Evolutionary conservation across 1,140 invertebrate species (phyloP).

Genomic region (Ctenoplectra terminalis): DNA sequence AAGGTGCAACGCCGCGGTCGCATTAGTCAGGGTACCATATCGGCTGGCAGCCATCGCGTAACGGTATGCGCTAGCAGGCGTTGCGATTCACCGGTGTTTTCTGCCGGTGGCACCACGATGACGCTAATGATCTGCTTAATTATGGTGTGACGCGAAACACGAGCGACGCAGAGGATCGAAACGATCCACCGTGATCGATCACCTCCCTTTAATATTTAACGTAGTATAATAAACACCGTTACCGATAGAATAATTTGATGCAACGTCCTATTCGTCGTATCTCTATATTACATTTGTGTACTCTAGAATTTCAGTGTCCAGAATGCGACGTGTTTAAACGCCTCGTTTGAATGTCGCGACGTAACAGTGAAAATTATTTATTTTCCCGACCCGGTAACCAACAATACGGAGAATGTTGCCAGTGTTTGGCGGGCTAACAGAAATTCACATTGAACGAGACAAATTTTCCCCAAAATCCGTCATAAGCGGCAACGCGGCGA

Average conservation of each 20-base stretch:
- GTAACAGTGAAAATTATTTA: background rate
- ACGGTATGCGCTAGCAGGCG: constrained; percentile 75
- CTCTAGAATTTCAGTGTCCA: too few species aligned
- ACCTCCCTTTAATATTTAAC: too few species aligned
- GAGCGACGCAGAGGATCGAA: constrained; percentile 9
- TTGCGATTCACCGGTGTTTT: constrained; percentile 76
- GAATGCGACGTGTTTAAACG: background rate
- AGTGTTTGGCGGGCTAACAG: constrained; percentile 24
- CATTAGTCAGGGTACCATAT: constrained; percentile 82
- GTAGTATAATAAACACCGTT: too few species aligned
- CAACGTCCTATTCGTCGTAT: too few species aligned
- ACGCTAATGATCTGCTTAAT: constrained; percentile 82
- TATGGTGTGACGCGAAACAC: constrained; percentile 71
- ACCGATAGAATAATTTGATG: too few species aligned
- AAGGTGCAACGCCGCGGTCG: constrained; percentile 79
- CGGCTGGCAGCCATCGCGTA: constrained; percentile 79
- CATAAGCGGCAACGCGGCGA: constrained; percentile 15
- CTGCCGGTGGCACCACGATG: constrained; percentile 65
- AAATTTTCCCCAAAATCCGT: constrained; percentile 17
- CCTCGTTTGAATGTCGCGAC: background rate
- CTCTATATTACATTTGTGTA: too few species aligned
- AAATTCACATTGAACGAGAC: constrained; percentile 23
- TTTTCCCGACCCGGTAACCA: background rate
- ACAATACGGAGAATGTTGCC: constrained; percentile 30
- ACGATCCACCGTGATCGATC: constrained; percentile 23